phyloP scores from a whole-genome alignment of 2,113 vertebrate species.

The Empidonax traillii region DNA sequence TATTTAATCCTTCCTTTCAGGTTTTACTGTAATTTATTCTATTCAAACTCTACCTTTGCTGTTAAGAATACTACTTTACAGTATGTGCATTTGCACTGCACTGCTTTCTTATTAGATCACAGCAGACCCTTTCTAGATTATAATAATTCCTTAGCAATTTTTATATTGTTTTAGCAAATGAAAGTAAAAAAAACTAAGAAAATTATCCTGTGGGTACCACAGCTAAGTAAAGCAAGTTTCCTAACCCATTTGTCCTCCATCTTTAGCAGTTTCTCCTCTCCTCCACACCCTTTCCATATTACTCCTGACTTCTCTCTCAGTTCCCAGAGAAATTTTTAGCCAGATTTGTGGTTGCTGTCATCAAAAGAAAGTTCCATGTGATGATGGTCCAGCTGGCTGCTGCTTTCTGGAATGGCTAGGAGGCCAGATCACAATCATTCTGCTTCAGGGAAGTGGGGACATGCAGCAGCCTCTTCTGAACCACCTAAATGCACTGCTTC shows the following conservation, averaged over 20 bases:
- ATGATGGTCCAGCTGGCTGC: neutral
- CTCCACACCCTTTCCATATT: neutral
- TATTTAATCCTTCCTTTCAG: conserved; percentile 49
- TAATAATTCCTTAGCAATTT: neutral
- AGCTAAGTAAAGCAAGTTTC: neutral
- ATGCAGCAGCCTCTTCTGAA: neutral
- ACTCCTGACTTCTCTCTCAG: neutral
- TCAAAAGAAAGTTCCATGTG: neutral
- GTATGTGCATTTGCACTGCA: neutral
- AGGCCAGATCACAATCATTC: neutral
- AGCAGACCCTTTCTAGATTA: neutral
- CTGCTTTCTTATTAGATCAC: neutral
- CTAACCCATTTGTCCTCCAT: neutral
- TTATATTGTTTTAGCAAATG: neutral
- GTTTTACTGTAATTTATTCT: conserved; percentile 48
- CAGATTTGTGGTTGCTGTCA: neutral
- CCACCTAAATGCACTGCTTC: neutral
- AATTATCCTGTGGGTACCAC: neutral
- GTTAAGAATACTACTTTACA: neutral
- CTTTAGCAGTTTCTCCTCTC: neutral
- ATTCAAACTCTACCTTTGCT: conserved; percentile 26
- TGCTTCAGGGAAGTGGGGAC: accelerated
- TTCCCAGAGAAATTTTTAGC: neutral
- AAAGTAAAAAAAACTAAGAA: neutral
- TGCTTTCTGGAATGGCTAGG: neutral